Percentiles rank a stretch among this genome's conserved stretches.
phyloP scores from a whole-genome alignment of 35 echinoderm and acorn worm genomes.

The Lytechinus pictus region DNA sequence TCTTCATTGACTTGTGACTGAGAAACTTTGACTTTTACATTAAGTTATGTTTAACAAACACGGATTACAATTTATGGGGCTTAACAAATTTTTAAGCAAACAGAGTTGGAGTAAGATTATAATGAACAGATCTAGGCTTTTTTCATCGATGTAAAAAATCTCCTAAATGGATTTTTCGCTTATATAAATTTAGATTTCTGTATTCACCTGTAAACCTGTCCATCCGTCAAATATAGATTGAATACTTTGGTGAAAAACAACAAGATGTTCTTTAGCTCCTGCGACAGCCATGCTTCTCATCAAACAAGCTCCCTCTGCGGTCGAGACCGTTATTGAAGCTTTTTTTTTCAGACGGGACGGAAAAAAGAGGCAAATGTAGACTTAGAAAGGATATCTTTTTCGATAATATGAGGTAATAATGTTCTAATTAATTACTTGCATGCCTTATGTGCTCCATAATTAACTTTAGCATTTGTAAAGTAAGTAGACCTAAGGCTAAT shows the following conservation, averaged over 20 bases:
- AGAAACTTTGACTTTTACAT: too few species aligned
- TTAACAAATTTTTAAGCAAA: background rate
- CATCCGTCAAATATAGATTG: conserved; percentile 56
- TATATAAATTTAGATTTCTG: background rate
- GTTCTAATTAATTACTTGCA: background rate
- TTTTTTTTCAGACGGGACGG: too few species aligned
- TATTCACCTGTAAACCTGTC: conserved; percentile 56
- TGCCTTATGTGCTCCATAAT: background rate
- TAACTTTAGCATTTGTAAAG: background rate
- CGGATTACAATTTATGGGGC: background rate
- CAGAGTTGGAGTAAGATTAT: too few species aligned
- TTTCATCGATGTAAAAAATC: background rate
- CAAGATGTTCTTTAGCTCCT: background rate
- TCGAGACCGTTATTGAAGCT: too few species aligned
- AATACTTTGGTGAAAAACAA: conserved; percentile 52
- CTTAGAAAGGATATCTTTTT: background rate
- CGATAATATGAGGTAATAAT: background rate
- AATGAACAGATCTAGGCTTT: too few species aligned
- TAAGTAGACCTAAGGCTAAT: too few species aligned
- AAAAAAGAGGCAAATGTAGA: too few species aligned
- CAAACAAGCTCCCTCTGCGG: background rate
- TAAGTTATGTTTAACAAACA: background rate
- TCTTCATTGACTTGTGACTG: too few species aligned
- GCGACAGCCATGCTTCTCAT: conserved; percentile 39
- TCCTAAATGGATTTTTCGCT: background rate